Base-by-base conservation (phyloP, 37 sponge, comb jelly and placozoan species). In the Chondrosia reniformis region DNA sequence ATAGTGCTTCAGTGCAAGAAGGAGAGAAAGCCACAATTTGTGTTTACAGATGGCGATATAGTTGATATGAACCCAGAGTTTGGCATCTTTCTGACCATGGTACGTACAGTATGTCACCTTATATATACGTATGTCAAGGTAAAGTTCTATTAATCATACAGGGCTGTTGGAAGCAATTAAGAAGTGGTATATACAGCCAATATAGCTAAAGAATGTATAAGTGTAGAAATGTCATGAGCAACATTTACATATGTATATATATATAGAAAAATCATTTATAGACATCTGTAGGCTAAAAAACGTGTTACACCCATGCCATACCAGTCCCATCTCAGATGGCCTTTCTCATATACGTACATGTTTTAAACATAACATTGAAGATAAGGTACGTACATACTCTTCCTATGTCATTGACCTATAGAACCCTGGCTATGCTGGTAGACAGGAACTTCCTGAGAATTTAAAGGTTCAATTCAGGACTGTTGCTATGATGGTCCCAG, bases 401-500 rank as follows among this genome's bases (percentile, higher is more conserved):
- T 24, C 64, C 12, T 63, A 25, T 25, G 10, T 28, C 9, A 21
- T 37, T 69, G 5, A 19, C 76, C 33, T 1, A 28, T 69, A 87
- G 87, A 90, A 98, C 74, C 99, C 99, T 40, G 99, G 99, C 58
- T 98, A 98, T 85, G 99, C 95, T 34, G 99, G 99, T 21, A 74
- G 99, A 41, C 95, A 94, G 65, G 99, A 98, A 67, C 83, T 98
- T 58, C 99, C 99, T 24, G 99, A 98, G 63, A 98, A 98, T 75
- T 81, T 98, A 56, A 98, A 98, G 80, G 82, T 94, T 4, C 88
- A 92, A 74, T 98, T 98, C 80, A 74, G 99, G 41, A 92, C 96
- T 0, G 96, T 98, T 13, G 99, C 99, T 34, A 98, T 98, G 99
- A 98, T 98, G 99, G 99, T 98, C 0, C 99, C 99, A 10, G 99